Conservation (phyloP, 2,888 invertebrate genomes). For the Ectemnius lituratus region DNA sequence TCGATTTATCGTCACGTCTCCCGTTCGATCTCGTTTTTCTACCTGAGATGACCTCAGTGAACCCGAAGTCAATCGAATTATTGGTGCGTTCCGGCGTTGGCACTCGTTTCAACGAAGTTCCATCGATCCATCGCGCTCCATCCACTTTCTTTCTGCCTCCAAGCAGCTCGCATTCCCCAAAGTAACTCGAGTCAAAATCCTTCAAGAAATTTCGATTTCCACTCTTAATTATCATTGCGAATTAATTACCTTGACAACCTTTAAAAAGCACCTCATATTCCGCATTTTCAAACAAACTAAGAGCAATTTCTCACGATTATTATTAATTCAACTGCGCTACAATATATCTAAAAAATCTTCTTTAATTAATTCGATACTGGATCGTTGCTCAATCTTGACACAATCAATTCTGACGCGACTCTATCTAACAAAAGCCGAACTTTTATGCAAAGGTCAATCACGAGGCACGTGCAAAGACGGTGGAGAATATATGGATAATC, state of each 20-base stretch:
- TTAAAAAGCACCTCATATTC: too few species aligned
- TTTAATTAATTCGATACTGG: too few species aligned
- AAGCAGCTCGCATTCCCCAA: constrained; percentile 34
- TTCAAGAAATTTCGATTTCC: too few species aligned
- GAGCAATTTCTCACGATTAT: too few species aligned
- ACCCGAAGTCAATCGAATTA: constrained; percentile 60
- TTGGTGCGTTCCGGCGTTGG: constrained; percentile 58
- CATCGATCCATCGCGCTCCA: constrained; percentile 55
- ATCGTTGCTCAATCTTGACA: too few species aligned
- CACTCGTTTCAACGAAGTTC: constrained; percentile 52
- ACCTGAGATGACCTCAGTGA: constrained; percentile 48
- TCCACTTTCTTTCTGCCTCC: constrained; percentile 40
- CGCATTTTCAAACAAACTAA: too few species aligned
- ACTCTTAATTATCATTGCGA: too few species aligned
- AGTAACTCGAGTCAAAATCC: background rate
- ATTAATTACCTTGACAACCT: too few species aligned
- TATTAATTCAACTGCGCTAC: too few species aligned
- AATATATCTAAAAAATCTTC: too few species aligned
- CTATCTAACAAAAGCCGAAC: background rate
- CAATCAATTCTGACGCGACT: background rate
- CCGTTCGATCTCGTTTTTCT: constrained; percentile 37
- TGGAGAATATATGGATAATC: constrained; percentile 95
- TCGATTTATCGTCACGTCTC: constrained; percentile 55
- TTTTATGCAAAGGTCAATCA: constrained; percentile 71
- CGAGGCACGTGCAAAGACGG: constrained; percentile 84